phyloP scores from a whole-genome alignment of 2,113 vertebrate species.

The Bubo blakistoni region DNA sequence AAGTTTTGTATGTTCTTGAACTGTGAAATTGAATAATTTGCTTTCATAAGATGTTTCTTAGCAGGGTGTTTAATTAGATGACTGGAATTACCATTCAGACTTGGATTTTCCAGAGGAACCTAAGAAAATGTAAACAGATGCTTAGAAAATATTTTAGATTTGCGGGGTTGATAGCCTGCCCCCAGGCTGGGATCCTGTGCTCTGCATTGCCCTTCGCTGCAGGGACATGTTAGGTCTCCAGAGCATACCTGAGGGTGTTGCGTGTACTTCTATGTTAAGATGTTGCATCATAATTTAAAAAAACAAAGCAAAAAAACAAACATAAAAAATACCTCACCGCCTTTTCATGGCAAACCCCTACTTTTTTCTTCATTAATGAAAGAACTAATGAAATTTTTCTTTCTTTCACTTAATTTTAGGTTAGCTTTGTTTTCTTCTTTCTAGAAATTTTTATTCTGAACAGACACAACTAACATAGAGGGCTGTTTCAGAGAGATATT shows the following conservation, averaged over 20 bases:
- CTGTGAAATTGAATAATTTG: neutral
- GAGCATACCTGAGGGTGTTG: neutral
- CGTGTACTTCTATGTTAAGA: accelerated
- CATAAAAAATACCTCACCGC: neutral
- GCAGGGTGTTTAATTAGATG: neutral
- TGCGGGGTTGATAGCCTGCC: neutral
- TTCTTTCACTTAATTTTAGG: neutral
- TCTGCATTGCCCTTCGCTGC: neutral
- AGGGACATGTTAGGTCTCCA: neutral
- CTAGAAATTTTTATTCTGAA: neutral
- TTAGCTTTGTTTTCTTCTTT: neutral
- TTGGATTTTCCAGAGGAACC: neutral
- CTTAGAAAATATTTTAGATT: neutral
- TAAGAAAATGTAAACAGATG: neutral
- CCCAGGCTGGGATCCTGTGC: neutral
- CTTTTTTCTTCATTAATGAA: neutral
- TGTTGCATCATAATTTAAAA: neutral
- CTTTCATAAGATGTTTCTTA: neutral
- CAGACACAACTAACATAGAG: neutral
- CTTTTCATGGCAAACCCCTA: neutral
- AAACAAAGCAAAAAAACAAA: neutral
- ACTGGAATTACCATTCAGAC: neutral
- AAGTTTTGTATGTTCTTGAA: neutral
- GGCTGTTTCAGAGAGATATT: neutral
- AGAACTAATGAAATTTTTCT: neutral